Evolutionary conservation across 2,888 invertebrate genomes (phyloP).

Genomic region (Lithophane leautieri): DNA sequence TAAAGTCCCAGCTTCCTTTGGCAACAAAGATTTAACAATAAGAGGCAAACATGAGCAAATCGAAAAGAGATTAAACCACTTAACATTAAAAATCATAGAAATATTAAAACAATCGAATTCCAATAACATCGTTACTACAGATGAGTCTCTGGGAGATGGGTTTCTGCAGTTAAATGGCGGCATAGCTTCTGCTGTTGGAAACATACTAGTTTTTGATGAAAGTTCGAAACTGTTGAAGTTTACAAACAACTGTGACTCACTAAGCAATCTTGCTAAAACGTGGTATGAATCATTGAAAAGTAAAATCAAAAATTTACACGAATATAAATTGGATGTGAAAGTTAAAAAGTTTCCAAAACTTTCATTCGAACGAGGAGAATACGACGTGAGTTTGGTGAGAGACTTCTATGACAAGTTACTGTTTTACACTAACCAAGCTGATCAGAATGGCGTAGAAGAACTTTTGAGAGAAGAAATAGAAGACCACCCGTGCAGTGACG

Average conservation of each 20-base stretch:
- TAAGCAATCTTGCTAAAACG: constrained; percentile 24
- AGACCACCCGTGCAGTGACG: constrained; percentile 10
- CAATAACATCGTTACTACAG: constrained; percentile 32
- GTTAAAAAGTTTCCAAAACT: constrained; percentile 53
- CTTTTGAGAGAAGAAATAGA: constrained; percentile 41
- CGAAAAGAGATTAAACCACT: not conserved
- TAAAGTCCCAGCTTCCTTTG: constrained; percentile 55
- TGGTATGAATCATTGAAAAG: constrained; percentile 15
- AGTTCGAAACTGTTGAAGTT: constrained; percentile 31
- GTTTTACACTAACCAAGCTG: constrained; percentile 55
- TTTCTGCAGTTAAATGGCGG: constrained; percentile 44
- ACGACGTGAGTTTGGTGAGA: constrained; percentile 31
- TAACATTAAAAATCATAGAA: constrained; percentile 8
- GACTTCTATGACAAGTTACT: constrained; percentile 50
- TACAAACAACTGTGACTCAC: constrained; percentile 9
- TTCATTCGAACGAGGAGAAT: constrained; percentile 19
- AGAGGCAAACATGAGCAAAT: constrained; percentile 38
- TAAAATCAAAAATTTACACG: constrained; percentile 30
- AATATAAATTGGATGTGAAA: constrained; percentile 39
- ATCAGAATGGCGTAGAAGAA: constrained; percentile 39
- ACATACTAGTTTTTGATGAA: constrained; percentile 46
- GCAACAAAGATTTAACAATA: constrained; percentile 55
- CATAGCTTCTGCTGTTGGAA: constrained; percentile 50
- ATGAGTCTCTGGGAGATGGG: constrained; percentile 36
- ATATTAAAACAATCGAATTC: constrained; percentile 23